phyloP scores from a whole-genome alignment of 2,797 vertebrate species.

The Myotis findleyi region DNA sequence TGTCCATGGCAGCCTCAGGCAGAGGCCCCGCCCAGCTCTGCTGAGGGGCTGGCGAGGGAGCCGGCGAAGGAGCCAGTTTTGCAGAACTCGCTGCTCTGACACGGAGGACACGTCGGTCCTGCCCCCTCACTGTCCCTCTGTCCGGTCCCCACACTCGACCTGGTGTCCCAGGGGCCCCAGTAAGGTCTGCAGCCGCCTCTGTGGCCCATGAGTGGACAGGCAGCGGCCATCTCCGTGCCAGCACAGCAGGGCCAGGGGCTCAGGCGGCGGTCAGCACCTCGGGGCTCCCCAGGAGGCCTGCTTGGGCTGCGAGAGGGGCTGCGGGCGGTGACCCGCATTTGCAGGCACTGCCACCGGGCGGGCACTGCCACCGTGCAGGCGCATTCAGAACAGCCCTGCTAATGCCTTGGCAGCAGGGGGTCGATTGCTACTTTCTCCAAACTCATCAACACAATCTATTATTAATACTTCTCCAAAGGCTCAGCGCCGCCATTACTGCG shows the following conservation, averaged over 20 bases:
- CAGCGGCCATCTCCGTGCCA: neutral
- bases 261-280: neutral
- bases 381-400: slow-evolving; percentile 85
- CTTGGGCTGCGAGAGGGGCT: neutral
- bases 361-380: slow-evolving; percentile 81
- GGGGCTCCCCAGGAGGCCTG: neutral
- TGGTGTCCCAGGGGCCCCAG: neutral
- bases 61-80: neutral
- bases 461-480: slow-evolving; percentile 90
- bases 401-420: slow-evolving; percentile 90
- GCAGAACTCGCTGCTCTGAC: neutral
- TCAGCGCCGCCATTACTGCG: slow-evolving; percentile 86
- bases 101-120: neutral
- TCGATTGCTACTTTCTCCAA: slow-evolving; percentile 91
- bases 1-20: neutral
- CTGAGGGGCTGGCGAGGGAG: neutral
- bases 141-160: neutral
- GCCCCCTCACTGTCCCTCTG: neutral
- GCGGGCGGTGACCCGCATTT: slow-evolving; percentile 63
- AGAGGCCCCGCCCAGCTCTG: neutral
- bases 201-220: neutral
- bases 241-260: neutral
- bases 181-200: neutral
- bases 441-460: slow-evolving; percentile 93
- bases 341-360: slow-evolving; percentile 76